phyloP scores from a whole-genome alignment of 2,797 vertebrate genomes.

The Oreochromis grahami region DNA sequence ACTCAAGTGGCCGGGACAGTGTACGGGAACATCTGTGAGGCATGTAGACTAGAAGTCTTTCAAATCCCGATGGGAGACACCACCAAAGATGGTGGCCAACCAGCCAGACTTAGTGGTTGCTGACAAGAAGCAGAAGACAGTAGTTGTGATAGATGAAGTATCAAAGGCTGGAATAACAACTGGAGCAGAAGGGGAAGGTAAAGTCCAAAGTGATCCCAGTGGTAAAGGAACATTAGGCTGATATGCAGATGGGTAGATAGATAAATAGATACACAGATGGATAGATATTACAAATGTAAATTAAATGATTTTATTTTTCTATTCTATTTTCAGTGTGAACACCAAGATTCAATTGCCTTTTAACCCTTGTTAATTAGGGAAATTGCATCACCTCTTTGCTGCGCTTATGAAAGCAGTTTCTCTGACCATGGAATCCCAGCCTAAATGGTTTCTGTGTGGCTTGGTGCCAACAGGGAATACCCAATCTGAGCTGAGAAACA shows the following conservation, averaged over 20 bases:
- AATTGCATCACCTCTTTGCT: background rate
- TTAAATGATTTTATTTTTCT: background rate
- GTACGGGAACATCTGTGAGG: background rate
- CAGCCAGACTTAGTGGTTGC: too few species aligned
- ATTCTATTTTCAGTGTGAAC: background rate
- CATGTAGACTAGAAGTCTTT: background rate
- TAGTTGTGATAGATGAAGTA: background rate
- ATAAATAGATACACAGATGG: too few species aligned
- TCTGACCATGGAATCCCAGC: background rate
- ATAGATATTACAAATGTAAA: background rate
- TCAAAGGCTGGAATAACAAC: background rate
- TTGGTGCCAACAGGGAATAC: constrained; percentile 32
- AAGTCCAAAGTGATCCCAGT: background rate
- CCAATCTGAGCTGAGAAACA: background rate
- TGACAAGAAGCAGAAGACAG: background rate
- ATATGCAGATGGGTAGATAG: too few species aligned
- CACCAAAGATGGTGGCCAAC: too few species aligned
- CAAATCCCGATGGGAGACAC: background rate
- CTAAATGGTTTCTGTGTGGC: constrained; percentile 38
- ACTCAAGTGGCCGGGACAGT: background rate
- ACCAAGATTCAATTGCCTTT: background rate
- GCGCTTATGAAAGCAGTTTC: background rate
- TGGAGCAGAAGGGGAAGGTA: background rate
- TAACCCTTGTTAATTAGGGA: background rate
- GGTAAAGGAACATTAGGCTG: too few species aligned